A percentile compares a stretch with the other conserved stretches of the same genome.
phyloP scores from a whole-genome alignment of 2,888 invertebrate species.

The Cloeon dipterum region DNA sequence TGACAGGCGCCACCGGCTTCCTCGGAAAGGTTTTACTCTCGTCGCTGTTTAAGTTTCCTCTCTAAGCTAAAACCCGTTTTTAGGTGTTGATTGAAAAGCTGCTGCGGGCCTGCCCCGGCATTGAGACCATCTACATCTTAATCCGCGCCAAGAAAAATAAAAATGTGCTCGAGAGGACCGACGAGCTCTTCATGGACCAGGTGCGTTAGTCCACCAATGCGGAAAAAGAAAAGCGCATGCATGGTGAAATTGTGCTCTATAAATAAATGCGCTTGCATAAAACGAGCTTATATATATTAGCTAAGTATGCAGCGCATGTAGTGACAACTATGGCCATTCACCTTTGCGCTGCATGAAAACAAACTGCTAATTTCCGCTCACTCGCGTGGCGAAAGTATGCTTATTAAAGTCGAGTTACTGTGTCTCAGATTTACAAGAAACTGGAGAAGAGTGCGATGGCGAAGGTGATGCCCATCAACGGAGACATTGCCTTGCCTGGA shows the following conservation, averaged over 20 bases:
- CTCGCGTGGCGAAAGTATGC: no score
- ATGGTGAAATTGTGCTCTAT: no score
- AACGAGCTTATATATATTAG: no score
- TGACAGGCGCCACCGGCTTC: conserved; percentile 89
- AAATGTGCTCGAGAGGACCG: neutral
- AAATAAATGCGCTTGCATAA: no score
- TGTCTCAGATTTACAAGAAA: conserved; percentile 3
- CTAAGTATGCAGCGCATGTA: no score
- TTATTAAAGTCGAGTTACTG: no score
- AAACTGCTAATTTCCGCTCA: no score
- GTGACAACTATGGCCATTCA: no score
- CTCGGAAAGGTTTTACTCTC: conserved; percentile 45
- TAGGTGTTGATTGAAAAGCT: conserved; percentile 4
- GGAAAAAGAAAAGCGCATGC: no score
- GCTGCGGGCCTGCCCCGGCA: conserved; percentile 3
- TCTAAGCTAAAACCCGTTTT: no score
- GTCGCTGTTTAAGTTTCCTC: no score
- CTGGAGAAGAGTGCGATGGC: neutral
- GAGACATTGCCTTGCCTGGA: conserved; percentile 40
- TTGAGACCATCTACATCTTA: conserved; percentile 3
- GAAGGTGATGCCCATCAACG: conserved; percentile 41
- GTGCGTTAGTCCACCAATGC: neutral
- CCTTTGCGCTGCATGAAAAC: no score
- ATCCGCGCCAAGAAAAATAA: conserved; percentile 1
- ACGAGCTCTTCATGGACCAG: neutral